A percentile compares a stretch with the other conserved stretches of the same genome.
Conservation (phyloP, 2,888 invertebrate genomes). For the Caenorhabditis doughertyi region DNA sequence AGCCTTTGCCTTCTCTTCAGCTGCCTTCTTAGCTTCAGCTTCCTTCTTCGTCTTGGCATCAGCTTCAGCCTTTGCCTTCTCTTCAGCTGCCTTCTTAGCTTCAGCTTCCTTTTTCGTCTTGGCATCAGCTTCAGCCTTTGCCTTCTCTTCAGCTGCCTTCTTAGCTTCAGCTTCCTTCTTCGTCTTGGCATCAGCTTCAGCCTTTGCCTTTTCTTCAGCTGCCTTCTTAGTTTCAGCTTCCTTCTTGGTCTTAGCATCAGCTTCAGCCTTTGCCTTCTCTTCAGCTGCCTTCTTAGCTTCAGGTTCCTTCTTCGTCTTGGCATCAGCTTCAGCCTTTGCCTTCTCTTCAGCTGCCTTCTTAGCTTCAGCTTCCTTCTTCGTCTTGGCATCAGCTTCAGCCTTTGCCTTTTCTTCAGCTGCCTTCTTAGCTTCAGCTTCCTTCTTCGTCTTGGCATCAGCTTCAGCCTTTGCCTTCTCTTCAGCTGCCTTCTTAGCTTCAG, state of each 20-base stretch:
- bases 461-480: slow-evolving; percentile 38
- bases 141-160: slow-evolving; percentile 10
- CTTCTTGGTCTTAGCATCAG: too few species aligned
- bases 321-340: slow-evolving; percentile 35
- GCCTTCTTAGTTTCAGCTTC: too few species aligned
- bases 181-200: too few species aligned
- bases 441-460: slow-evolving; percentile 12
- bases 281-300: background rate
- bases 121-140: slow-evolving; percentile 4
- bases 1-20: too few species aligned
- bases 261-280: background rate
- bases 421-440: too few species aligned
- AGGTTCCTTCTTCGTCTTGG: slow-evolving; percentile 6
- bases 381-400: too few species aligned
- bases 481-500: slow-evolving; percentile 9
- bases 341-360: too few species aligned
- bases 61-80: background rate
- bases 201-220: too few species aligned
- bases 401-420: too few species aligned
- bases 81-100: background rate
- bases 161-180: background rate
- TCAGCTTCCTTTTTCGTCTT: background rate
- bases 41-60: slow-evolving; percentile 9
- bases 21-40: background rate
- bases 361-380: too few species aligned